Conservation (phyloP, 1,140 invertebrate species). For the Rhizoglyphus robini region DNA sequence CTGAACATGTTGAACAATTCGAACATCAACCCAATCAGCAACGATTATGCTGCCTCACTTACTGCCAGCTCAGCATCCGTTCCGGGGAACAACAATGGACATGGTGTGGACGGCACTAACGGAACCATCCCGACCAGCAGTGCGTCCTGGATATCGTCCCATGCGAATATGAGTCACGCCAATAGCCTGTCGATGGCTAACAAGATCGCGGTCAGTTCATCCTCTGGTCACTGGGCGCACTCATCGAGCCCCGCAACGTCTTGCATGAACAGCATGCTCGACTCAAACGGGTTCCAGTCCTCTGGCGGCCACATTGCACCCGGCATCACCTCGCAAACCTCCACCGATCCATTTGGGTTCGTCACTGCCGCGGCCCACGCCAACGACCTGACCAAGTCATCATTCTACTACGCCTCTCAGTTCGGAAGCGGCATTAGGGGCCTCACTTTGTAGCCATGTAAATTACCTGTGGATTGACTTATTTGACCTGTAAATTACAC, state of each 20-base stretch:
- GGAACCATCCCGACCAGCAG: neutral
- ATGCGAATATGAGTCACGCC: neutral
- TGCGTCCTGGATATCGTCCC: neutral
- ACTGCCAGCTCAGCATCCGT: neutral
- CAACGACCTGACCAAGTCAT: conserved; percentile 14
- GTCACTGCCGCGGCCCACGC: neutral
- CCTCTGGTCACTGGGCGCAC: neutral
- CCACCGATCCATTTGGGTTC: conserved; percentile 8
- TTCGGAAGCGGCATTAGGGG: conserved; percentile 20
- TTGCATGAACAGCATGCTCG: neutral
- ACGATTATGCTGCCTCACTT: conserved; percentile 1
- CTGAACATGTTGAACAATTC: conserved; percentile 12
- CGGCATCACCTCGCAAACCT: neutral
- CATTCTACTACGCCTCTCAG: conserved; percentile 22
- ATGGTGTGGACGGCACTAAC: conserved; percentile 7
- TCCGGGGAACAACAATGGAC: neutral
- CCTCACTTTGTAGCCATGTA: conserved; percentile 1
- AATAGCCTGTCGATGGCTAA: neutral
- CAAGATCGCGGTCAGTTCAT: neutral
- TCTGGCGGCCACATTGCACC: neutral
- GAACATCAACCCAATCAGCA: neutral
- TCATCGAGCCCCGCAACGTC: neutral
- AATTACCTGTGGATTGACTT: neutral
- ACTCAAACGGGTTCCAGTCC: neutral
- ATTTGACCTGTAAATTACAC: neutral